These are phyloP conservation scores for Psilopogon haemacephalus DNA, from an alignment of 2,113 vertebrate genomes.

Conservation along the genomic window DNA sequence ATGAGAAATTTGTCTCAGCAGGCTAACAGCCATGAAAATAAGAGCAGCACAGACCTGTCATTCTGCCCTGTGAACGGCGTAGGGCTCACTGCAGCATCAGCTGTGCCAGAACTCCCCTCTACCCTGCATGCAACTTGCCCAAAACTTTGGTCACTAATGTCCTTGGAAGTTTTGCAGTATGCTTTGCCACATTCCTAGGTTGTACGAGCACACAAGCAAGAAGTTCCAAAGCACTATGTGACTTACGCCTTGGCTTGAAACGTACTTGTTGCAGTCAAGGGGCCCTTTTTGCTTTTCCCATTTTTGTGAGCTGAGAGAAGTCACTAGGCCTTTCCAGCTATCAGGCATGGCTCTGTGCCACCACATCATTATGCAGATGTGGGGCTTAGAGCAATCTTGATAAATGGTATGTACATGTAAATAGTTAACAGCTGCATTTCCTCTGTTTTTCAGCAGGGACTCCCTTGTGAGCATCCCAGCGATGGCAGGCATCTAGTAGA, in stretches of 20 bases:
- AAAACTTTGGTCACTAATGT: background rate
- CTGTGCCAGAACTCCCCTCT: background rate
- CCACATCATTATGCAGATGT: background rate
- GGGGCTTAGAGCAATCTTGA: background rate
- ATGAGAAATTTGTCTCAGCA: background rate
- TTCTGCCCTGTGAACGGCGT: background rate
- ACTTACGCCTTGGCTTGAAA: background rate
- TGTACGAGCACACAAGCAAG: background rate
- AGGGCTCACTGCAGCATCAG: background rate
- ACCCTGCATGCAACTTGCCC: rapidly evolving
- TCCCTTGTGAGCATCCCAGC: background rate
- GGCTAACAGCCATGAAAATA: background rate
- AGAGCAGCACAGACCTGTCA: background rate
- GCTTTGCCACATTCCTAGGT: background rate
- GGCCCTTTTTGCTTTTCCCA: background rate
- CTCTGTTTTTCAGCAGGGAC: background rate
- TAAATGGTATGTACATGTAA: background rate
- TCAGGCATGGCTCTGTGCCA: background rate
- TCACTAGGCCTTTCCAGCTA: background rate
- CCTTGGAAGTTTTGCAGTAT: background rate
- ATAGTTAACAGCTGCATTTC: background rate
- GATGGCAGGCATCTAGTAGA: background rate
- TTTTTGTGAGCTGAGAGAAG: background rate
- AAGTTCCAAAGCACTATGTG: background rate
- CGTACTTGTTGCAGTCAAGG: background rate